Base-by-base conservation (phyloP, 2,888 invertebrate species). In the Drosophila rubida region DNA sequence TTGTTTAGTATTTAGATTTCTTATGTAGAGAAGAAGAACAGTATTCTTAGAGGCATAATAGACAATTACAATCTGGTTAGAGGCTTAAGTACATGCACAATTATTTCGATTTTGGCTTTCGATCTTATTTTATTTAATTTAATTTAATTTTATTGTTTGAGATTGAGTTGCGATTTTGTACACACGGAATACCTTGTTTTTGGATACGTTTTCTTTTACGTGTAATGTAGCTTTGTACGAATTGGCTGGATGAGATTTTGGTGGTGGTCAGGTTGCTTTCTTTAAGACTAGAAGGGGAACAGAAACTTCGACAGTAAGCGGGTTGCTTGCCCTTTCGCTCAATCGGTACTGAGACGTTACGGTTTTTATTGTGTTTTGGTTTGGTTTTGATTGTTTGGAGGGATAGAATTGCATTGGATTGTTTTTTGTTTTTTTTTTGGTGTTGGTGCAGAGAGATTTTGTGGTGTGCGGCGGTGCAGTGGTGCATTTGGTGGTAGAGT, bases 301-400 rank as follows among this genome's bases (percentile, higher is more conserved):
- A 92, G 81, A 91, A 90, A 89, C 89, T 92, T 81, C 92, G 91
- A 78, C 92, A 92, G 84, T 91, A 92, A 87, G 92, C 91, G 73
- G 92, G 92, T 87, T 84, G 89, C 70, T 90, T 90, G 82, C 89
- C 89, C 75, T 88, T 83, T 55, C 90, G 91, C 81, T 91, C 90
- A 72, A 86, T 69, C 70, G 91, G 90, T 75, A 91, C 92, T 92
- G 88, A 78, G 69, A 53, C 57, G 37, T 39, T 71, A 66, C 59
- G 64, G 50, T 46, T 67, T 41, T 49, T 67, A 46, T 32, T 55
- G 54, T 51, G 37, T 57, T 55, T 51, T 35, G n/a, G 57, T 48
- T 30, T 41, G 49, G 8, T 37, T 13, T 25, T 37, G 30, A 6
- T 58, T 60, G 42, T 46, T 54, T 48, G 44, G 32, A 45, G 22